Evolutionary conservation across 2,797 vertebrate genomes (phyloP), one percentile per base, ranked within the genome.

Genomic region (Sebastes glaucus): DNA sequence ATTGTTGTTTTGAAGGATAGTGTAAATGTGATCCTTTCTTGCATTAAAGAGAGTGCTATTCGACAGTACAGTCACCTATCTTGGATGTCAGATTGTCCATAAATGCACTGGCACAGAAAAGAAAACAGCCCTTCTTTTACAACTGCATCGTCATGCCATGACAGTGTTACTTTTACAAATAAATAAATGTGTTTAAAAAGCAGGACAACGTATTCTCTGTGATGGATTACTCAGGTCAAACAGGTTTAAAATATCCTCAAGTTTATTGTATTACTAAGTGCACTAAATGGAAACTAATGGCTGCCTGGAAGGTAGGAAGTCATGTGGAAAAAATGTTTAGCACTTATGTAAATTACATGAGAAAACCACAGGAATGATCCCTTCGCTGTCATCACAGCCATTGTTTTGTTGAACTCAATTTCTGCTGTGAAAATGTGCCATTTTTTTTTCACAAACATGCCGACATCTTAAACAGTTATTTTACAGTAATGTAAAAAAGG

Each of bases 341-440:
- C 32, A 18, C 38, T 46, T 4, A 7, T 27, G 25, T 11, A 68
- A 68, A 74, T 33, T 33, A 25, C 30, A 64, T 6, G 55, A 49
- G 11, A 69, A 68, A 78, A 76, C 71, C 80, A 73, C 74, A 78
- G 60, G 64, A 73, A 72, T 64, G 22, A 77, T 64, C 9, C 30
- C 3, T 27, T 59, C 25, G 9, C 30, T 70, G 33, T 81, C 53
- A 61, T 49, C 42, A 53, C 46, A 22, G 33, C 7, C 55, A 66
- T 75, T 75, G 57, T 82, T 80, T 56, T 67, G 62, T 78, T 77
- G 80, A 66, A 68, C 30, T 28, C 33, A 35, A 63, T 67, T 73
- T 55, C 53, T 53, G n/a, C 20, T 64, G 8, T 52, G 42, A 33
- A 74, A 70, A 65, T 52, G 38, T 56, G 57, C 65, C 55, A 11